Conservation (phyloP, 2,797 vertebrate species). For the Myripristis jacobus region DNA sequence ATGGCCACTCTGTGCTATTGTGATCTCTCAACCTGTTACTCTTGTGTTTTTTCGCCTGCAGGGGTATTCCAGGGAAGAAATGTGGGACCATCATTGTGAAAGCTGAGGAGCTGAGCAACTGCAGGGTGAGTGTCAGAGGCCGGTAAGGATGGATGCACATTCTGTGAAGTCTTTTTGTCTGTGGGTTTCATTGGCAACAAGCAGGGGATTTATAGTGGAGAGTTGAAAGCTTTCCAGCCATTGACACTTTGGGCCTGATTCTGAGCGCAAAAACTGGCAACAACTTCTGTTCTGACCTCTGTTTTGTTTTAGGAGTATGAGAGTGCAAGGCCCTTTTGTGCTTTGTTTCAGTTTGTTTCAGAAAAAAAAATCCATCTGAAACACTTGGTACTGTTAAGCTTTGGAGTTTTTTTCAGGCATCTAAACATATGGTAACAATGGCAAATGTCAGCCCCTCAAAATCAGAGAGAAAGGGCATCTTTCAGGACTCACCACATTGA, state of each 20-base stretch:
- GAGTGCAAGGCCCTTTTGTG: no score
- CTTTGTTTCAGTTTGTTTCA: no score
- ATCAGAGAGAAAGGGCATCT: no score
- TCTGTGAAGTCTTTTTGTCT: background rate
- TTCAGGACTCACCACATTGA: no score
- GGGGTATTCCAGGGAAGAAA: slow-evolving; percentile 92
- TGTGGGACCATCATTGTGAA: slow-evolving; percentile 94
- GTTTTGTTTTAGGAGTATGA: background rate
- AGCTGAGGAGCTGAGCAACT: slow-evolving; percentile 94
- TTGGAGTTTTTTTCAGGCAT: no score
- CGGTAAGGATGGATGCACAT: background rate
- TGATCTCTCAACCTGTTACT: slow-evolving; percentile 19
- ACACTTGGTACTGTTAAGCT: no score
- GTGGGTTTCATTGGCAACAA: background rate
- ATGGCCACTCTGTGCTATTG: background rate
- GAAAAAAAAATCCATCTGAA: no score
- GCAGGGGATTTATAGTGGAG: background rate
- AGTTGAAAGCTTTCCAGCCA: background rate
- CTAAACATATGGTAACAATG: no score
- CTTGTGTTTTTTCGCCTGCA: slow-evolving; percentile 69
- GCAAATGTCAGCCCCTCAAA: no score
- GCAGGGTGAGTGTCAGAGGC: slow-evolving; percentile 88
- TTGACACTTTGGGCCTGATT: background rate
- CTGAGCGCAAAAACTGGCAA: background rate
- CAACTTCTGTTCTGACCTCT: background rate